Base-by-base conservation (phyloP, 1,140 invertebrate species). In the Formica selysi region DNA sequence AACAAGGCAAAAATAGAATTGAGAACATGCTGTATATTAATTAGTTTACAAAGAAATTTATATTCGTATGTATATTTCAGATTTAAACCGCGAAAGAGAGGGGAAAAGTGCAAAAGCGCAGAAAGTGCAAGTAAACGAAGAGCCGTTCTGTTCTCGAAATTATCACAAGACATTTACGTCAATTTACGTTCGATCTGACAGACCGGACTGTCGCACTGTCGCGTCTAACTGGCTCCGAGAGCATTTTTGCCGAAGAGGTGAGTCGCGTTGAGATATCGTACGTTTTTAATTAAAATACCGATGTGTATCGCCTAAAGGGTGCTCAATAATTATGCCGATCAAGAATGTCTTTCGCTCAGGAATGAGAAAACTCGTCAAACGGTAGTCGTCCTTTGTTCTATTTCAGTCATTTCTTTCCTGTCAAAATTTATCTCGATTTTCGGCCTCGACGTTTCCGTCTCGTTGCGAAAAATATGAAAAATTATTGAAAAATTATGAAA, bases 321-420 rank as follows among this genome's bases (percentile, higher is more conserved):
- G 16, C 4, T 59, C 61, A 16, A 80, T 41, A 73, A 79, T 81
- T 22, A 87, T 90, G 86, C 57, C 68, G 10, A 91, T 78, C n/a
- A 92, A 92, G 85, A 87, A 85, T 76, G 36, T 68, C 61, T 57
- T 90, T 44, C 86, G 83, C 5, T 81, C 86, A 29, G 54, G 79
- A 86, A 86, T 81, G 70, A 87, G 62, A 74, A 91, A 91, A 87
- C 84, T 92, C 29, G 70, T 87, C 16, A 92, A 91, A 87, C 89
- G 91, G 91, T 92, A 92, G 32, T 71, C 68, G 26, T 26, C 59
- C 48, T 85, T 79, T 81, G 54, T 76, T 87, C 67, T 7, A 0
- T 51, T 32, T 51, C 51, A 19, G 6, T 81, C 16, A 74, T 68
- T 57, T 44, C 10, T 85, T 83, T 32, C 16, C 22, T 48, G 13